Percentiles rank a stretch among this genome's conserved stretches.
Evolutionary conservation across 1,140 invertebrate species (phyloP).

Genomic region (Drosophila simulans): DNA sequence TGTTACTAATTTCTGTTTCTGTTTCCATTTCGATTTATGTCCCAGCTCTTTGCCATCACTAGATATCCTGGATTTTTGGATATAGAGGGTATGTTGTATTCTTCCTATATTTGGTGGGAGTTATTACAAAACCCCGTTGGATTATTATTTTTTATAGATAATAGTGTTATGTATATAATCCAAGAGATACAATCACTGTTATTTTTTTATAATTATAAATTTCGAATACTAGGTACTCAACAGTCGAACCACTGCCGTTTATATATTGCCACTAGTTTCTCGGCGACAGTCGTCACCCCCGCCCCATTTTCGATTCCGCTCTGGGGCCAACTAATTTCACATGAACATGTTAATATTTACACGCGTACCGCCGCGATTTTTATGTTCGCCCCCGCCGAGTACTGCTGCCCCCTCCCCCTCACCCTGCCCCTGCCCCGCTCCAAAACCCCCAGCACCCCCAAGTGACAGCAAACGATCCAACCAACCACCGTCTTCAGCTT

Average conservation of each 20-base stretch:
- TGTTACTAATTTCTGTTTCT: conserved; percentile 69
- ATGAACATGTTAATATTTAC: conserved; percentile 83
- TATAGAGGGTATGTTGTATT: neutral
- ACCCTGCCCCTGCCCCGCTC: conserved; percentile 30
- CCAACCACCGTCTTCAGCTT: conserved; percentile 70
- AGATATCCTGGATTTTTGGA: conserved; percentile 1
- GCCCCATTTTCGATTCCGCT: conserved; percentile 32
- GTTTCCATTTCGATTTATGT: conserved; percentile 54
- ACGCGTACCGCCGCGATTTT: conserved; percentile 80
- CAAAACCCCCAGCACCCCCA: conserved; percentile 2
- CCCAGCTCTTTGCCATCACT: conserved; percentile 10
- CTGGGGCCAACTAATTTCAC: conserved; percentile 71
- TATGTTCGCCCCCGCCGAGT: conserved; percentile 64
- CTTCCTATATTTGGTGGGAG: neutral
- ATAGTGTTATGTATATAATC: too few relatives aligned
- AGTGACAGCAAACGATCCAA: conserved; percentile 37
- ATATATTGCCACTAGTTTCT: neutral
- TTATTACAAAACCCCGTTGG: too few relatives aligned
- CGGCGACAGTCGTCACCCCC: conserved; percentile 30
- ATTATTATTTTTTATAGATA: too few relatives aligned
- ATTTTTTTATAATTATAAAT: neutral
- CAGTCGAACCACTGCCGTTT: neutral
- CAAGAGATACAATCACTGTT: neutral
- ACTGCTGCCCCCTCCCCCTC: conserved; percentile 19
- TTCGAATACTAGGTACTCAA: neutral